phyloP scores from a whole-genome alignment of 2,797 vertebrate genomes.

The Crenichthys baileyi region DNA sequence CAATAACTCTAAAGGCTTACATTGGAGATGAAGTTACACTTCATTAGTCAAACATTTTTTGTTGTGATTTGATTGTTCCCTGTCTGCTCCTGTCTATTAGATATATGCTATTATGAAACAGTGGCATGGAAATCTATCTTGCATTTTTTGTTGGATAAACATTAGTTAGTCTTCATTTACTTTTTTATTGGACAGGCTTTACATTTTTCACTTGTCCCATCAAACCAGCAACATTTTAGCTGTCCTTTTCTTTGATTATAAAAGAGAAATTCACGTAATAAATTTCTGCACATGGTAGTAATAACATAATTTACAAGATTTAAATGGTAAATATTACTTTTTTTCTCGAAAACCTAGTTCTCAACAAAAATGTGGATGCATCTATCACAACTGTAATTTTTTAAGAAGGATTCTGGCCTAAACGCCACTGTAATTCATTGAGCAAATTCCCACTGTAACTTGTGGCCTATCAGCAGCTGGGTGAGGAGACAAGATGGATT shows the following conservation, averaged over 20 bases:
- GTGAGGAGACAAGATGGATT: conserved; percentile 47
- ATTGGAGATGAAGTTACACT: neutral
- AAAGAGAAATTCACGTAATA: neutral
- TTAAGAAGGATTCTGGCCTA: conserved; percentile 6
- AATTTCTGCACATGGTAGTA: neutral
- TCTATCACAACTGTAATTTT: conserved; percentile 22
- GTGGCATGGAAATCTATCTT: neutral
- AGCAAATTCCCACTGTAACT: conserved; percentile 35
- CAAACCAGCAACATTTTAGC: neutral
- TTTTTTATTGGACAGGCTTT: neutral
- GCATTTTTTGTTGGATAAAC: neutral
- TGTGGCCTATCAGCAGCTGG: conserved; percentile 49
- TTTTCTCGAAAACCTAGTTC: neutral
- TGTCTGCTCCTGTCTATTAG: neutral
- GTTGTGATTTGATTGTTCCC: conserved; percentile 6
- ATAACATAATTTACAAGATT: neutral
- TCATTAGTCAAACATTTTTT: conserved; percentile 17
- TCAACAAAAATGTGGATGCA: conserved; percentile 1
- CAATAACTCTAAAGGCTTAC: conserved; percentile 22
- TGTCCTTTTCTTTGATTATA: neutral
- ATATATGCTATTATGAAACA: neutral
- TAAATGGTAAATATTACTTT: neutral
- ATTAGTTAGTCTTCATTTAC: neutral
- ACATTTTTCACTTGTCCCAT: neutral
- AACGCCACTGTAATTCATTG: conserved; percentile 22